Base-by-base conservation (phyloP, 2,113 vertebrate genomes). In the Halichoeres trimaculatus region DNA sequence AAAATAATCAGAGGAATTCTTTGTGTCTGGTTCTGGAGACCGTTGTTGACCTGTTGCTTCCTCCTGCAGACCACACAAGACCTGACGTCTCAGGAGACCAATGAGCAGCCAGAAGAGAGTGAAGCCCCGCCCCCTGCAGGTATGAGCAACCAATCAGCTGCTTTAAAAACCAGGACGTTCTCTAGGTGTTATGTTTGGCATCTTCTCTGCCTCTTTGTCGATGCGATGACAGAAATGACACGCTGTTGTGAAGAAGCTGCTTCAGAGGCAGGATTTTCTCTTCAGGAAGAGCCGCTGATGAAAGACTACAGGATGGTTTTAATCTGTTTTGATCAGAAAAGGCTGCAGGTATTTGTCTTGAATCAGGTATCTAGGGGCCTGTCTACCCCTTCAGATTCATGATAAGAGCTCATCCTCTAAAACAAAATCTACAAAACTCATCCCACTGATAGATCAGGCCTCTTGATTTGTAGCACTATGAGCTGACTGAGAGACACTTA, bases 101-200 rank as follows among this genome's bases (percentile, higher is more conserved):
- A 60, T 23, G 61, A 81, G 0, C 11, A 76, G 52, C 60, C 19
- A 2, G 56, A 24, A 10, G 76, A 83, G 4, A 17, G 8, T 0
- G 70, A 84, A 50, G 82, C 54, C 74, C 78, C 82, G 35, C 83
- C 83, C 45, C 56, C 72, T 30, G 52, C 70, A 81, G 88, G 91
- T 92, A 89, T 0, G 43, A 24, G 8, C 10, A 2, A 17, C 85
- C 85, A 85, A 69, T 76, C 8, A n/a, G 40, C 1, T 4, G 17
- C 11, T 22, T 8, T 4, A 40, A 30, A 7, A 1, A 47, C 0
- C 10, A 1, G 11, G 24, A 56, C 19, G 56, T n/a, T 54, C 38
- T 54, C 71, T 57, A 7, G 23, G 51, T 70, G 40, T 61, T 70
- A 70, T 55, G 63, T 16, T 8, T 35, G 81, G 76, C 45, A 17